Conservation (phyloP, 2,888 invertebrate genomes). For the Andricus quercusramuli region DNA sequence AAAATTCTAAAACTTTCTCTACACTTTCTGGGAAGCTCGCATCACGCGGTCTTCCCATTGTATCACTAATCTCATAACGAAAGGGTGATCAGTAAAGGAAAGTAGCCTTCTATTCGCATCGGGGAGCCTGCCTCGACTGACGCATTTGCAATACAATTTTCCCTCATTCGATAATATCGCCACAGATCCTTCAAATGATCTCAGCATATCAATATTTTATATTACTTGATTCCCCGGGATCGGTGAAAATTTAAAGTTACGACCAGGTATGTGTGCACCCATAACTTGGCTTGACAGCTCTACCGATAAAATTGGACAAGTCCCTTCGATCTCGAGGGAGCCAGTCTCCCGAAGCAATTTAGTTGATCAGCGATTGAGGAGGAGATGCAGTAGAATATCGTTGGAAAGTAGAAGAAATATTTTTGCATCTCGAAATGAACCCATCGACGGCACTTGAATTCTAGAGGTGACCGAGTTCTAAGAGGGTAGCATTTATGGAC, state of each 20-base stretch:
- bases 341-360: conserved; percentile 30
- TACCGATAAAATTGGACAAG: conserved; percentile 38
- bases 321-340: conserved; percentile 37
- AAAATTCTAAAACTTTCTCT: no score
- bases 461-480: neutral
- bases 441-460: conserved; percentile 10
- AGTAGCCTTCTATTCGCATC: no score
- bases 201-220: conserved; percentile 33
- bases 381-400: conserved; percentile 13
- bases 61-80: no score
- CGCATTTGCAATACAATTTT: neutral
- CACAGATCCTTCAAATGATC: conserved; percentile 5
- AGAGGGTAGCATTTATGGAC: conserved; percentile 5
- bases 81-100: no score
- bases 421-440: neutral
- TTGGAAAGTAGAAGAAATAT: neutral
- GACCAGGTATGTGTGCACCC: conserved; percentile 32
- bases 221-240: conserved; percentile 16
- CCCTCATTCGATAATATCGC: neutral
- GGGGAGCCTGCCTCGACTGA: no score
- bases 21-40: no score
- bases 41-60: no score
- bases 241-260: conserved; percentile 35
- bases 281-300: conserved; percentile 27
- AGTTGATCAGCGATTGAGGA: conserved; percentile 31